Conservation (phyloP, 2,113 vertebrate genomes). For the Rattus rattus region DNA sequence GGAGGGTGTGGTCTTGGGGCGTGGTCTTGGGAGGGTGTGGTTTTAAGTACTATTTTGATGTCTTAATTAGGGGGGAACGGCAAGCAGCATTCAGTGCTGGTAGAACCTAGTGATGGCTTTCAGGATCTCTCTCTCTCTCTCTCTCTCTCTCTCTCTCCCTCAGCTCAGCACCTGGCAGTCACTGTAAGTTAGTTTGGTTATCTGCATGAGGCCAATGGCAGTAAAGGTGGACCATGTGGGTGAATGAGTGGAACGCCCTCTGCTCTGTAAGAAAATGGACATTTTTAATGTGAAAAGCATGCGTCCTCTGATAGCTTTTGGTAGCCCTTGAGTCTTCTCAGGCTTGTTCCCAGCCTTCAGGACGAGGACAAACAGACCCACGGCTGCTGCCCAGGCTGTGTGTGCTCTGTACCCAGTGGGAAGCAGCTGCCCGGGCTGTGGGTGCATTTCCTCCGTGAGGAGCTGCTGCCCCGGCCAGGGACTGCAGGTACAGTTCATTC, state of each 20-base stretch:
- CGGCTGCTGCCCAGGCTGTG: neutral
- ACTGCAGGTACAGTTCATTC: neutral
- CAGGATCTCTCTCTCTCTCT: too few relatives aligned
- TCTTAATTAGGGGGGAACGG: neutral
- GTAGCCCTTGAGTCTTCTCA: neutral
- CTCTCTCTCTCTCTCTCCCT: too few relatives aligned
- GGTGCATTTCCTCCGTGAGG: neutral
- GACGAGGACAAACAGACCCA: neutral
- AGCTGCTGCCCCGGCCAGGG: neutral
- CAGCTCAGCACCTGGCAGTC: too few relatives aligned
- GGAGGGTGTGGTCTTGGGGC: too few relatives aligned
- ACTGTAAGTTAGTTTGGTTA: neutral
- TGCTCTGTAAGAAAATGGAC: neutral
- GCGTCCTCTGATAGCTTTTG: neutral
- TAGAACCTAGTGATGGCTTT: neutral
- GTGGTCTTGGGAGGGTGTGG: neutral
- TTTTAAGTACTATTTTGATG: neutral
- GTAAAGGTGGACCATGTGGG: too few relatives aligned
- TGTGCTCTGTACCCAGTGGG: too few relatives aligned
- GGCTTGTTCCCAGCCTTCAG: neutral
- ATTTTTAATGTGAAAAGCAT: neutral
- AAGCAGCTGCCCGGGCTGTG: neutral
- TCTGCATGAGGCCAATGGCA: neutral
- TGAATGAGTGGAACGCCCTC: too few relatives aligned
- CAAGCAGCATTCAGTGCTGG: neutral